phyloP scores from a whole-genome alignment of 1,140 invertebrate species.

The Drosophila prosaltans region DNA sequence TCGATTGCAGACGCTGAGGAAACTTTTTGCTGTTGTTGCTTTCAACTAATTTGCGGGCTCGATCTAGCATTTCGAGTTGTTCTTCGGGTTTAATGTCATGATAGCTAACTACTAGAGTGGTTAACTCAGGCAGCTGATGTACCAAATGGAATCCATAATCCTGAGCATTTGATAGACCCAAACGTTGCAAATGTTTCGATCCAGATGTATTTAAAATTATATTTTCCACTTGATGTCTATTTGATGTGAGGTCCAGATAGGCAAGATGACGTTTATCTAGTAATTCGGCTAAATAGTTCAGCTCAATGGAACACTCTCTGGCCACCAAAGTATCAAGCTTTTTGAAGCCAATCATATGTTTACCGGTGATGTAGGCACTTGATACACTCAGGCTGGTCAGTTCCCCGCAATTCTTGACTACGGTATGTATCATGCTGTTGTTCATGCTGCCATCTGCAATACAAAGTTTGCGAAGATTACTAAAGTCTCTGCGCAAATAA shows the following conservation, averaged over 20 bases:
- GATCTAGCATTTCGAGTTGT: slow-evolving; percentile 49
- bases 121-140: slow-evolving; percentile 45
- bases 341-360: slow-evolving; percentile 37
- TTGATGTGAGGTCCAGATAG: slow-evolving; percentile 56
- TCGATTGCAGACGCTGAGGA: slow-evolving; percentile 61
- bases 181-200: slow-evolving; percentile 42
- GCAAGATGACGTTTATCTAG: slow-evolving; percentile 45
- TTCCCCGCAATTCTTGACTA: slow-evolving; percentile 52
- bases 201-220: slow-evolving; percentile 45
- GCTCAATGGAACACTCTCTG: slow-evolving; percentile 61
- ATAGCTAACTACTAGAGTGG: slow-evolving; percentile 61
- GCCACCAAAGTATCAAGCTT: slow-evolving; percentile 54
- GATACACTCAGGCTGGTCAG: slow-evolving; percentile 59
- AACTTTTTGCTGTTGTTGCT: slow-evolving; percentile 21
- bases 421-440: slow-evolving; percentile 65
- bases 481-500: slow-evolving; percentile 59
- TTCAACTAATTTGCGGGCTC: slow-evolving; percentile 39
- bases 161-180: slow-evolving; percentile 61
- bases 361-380: slow-evolving; percentile 65
- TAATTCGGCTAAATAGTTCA: slow-evolving; percentile 40
- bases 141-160: slow-evolving; percentile 62
- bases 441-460: slow-evolving; percentile 59
- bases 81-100: slow-evolving; percentile 48
- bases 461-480: slow-evolving; percentile 58
- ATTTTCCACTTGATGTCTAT: slow-evolving; percentile 50